phyloP scores from a whole-genome alignment of 92 coral and sea anemone genomes.

The Diadumene lineata region DNA sequence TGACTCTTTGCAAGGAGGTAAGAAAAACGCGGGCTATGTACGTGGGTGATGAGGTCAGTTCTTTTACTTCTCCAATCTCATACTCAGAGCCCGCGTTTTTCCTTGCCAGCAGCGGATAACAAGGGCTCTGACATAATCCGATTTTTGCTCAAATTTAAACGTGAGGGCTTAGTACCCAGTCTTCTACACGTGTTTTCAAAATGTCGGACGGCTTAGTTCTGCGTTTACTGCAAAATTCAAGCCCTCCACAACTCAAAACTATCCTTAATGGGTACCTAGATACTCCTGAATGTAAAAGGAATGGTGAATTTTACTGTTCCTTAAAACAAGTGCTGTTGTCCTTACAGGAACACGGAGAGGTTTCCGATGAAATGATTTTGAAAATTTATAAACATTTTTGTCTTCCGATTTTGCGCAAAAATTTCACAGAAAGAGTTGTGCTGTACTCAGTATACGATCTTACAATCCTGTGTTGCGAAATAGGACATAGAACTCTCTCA shows the following conservation, averaged over 20 bases:
- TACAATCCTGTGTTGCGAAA: slow-evolving; percentile 55
- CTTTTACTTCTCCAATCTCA: no score
- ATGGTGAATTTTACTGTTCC: slow-evolving; percentile 61
- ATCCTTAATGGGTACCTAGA: slow-evolving; percentile 39
- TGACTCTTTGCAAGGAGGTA: no score
- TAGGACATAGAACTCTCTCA: slow-evolving; percentile 39
- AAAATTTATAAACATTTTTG: slow-evolving; percentile 43
- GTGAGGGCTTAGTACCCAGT: slow-evolving; percentile 24
- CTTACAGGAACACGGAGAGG: slow-evolving; percentile 46
- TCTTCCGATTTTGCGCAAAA: slow-evolving; percentile 43
- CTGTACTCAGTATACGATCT: slow-evolving; percentile 64
- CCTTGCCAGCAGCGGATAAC: no score
- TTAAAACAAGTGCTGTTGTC: slow-evolving; percentile 51
- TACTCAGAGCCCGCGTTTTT: no score
- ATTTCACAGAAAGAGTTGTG: slow-evolving; percentile 35
- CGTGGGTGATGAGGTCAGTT: no score
- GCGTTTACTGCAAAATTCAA: slow-evolving; percentile 42
- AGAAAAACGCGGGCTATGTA: no score
- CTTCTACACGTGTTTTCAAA: slow-evolving; percentile 5
- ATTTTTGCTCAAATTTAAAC: no score
- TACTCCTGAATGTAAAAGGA: slow-evolving; percentile 32
- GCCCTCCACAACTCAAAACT: slow-evolving; percentile 40
- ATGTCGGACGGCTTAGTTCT: slow-evolving; percentile 59
- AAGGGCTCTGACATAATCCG: no score
- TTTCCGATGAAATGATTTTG: slow-evolving; percentile 33